Conservation (phyloP, 2,113 vertebrate species). For the Takifugu flavidus region DNA sequence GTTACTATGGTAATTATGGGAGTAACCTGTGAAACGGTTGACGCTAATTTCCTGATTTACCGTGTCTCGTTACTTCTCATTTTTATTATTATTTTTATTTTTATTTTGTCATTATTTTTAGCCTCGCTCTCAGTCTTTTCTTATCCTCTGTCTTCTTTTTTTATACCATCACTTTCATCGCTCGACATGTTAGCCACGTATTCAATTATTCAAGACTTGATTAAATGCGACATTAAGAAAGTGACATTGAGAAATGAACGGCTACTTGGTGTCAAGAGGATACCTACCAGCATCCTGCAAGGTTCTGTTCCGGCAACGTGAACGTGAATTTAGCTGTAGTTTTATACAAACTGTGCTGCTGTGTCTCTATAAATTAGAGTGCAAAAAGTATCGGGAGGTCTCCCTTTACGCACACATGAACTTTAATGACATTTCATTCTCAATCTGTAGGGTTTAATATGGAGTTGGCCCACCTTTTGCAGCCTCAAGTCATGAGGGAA, state of each 20-base stretch:
- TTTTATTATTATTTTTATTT: neutral
- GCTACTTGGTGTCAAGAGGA: constrained; percentile 46
- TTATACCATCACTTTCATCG: neutral
- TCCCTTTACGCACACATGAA: no score
- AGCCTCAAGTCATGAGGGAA: no score
- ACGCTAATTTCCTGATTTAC: neutral
- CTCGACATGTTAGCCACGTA: constrained; percentile 56
- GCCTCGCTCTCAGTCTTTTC: neutral
- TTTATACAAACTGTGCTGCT: no score
- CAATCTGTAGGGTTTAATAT: no score
- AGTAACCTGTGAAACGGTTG: no score
- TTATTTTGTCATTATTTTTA: neutral
- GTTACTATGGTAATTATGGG: no score
- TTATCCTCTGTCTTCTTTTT: neutral
- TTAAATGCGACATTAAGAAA: constrained; percentile 57
- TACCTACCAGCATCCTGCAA: constrained; percentile 32
- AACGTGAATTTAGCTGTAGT: constrained; percentile 4
- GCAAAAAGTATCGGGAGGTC: no score
- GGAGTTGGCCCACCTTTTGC: no score
- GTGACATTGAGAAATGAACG: constrained; percentile 47
- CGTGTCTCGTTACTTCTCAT: neutral
- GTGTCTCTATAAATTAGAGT: no score
- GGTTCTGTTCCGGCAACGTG: neutral
- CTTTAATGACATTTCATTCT: no score
- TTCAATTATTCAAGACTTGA: constrained; percentile 69